These are phyloP conservation scores for Apogon hyalosoma DNA, from an alignment of 2,797 vertebrate genomes.

Conservation along the genomic window DNA sequence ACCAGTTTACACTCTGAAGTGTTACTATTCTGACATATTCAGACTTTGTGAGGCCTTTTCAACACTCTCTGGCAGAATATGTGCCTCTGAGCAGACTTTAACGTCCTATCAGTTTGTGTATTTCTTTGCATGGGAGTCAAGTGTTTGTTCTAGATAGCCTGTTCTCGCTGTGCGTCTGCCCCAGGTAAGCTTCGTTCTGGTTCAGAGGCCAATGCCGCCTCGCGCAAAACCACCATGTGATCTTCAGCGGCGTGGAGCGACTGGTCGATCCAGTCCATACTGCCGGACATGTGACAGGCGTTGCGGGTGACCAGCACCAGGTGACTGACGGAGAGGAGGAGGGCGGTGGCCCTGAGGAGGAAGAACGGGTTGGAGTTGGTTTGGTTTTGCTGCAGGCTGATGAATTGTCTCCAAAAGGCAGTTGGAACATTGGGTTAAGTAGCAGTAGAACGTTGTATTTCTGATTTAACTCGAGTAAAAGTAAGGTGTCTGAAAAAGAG, in stretches of 20 bases:
- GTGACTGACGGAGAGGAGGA: conserved; percentile 95
- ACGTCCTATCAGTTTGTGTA: background rate
- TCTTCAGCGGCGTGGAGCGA: conserved; percentile 93
- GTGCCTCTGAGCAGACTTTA: conserved; percentile 8
- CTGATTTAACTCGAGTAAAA: too few relatives aligned
- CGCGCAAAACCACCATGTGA: conserved; percentile 92
- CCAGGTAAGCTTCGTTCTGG: conserved; percentile 82
- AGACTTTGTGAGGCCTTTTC: conserved; percentile 18
- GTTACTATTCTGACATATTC: conserved; percentile 14
- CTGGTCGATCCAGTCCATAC: conserved; percentile 95
- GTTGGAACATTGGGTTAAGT: too few relatives aligned
- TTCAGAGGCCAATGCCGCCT: conserved; percentile 92
- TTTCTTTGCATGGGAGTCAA: conserved; percentile 16
- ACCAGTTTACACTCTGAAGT: conserved; percentile 9
- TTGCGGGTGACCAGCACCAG: conserved; percentile 95
- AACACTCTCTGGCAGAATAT: conserved; percentile 19
- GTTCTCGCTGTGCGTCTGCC: conserved; percentile 87
- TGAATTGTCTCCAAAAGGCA: conserved; percentile 1
- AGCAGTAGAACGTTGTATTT: too few relatives aligned
- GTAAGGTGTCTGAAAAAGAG: too few relatives aligned
- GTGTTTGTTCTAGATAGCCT: conserved; percentile 85
- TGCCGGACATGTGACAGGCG: conserved; percentile 92
- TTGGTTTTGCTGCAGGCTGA: background rate
- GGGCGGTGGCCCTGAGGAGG: conserved; percentile 88
- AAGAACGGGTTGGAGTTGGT: conserved; percentile 3